phyloP scores from a whole-genome alignment of 2,113 vertebrate genomes.

The Dicentrarchus labrax region DNA sequence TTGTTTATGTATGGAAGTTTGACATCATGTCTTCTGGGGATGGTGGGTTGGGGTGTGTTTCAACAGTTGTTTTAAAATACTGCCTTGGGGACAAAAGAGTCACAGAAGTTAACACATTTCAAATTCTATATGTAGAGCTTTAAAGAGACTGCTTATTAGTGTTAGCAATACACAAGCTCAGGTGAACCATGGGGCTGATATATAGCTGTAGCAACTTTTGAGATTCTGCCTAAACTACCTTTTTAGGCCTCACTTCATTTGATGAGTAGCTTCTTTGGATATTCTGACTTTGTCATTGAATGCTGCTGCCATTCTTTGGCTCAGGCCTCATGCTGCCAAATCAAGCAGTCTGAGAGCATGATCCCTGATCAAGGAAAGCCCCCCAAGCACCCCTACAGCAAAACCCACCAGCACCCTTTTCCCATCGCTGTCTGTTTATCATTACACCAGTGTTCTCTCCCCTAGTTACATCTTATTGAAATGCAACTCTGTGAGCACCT shows the following conservation, averaged over 20 bases:
- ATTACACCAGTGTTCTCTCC: constrained; percentile 64
- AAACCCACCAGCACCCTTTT: constrained; percentile 68
- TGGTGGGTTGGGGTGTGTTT: background rate
- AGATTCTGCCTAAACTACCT: background rate
- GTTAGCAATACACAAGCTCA: background rate
- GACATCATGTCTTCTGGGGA: background rate
- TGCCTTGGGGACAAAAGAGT: background rate
- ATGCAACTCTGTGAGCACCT: constrained; percentile 66
- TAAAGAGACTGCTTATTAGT: background rate
- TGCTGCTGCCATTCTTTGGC: constrained; percentile 36
- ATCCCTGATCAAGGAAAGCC: constrained; percentile 74
- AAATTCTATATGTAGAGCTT: background rate
- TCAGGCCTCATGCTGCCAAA: constrained; percentile 48
- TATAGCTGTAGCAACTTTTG: constrained; percentile 13
- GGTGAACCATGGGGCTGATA: background rate
- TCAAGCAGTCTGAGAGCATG: constrained; percentile 62
- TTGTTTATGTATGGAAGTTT: background rate
- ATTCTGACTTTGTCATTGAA: constrained; percentile 43
- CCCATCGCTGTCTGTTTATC: constrained; percentile 74
- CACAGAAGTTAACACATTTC: background rate
- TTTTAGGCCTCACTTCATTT: constrained; percentile 12
- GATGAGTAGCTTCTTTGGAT: constrained; percentile 40
- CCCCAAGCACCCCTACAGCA: constrained; percentile 63
- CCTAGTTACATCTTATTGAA: constrained; percentile 67
- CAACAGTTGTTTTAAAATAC: background rate